Evolutionary conservation across 1,140 invertebrate genomes (phyloP), one percentile per base, ranked within the genome.

Genomic region (Zaprionus nigranus): DNA sequence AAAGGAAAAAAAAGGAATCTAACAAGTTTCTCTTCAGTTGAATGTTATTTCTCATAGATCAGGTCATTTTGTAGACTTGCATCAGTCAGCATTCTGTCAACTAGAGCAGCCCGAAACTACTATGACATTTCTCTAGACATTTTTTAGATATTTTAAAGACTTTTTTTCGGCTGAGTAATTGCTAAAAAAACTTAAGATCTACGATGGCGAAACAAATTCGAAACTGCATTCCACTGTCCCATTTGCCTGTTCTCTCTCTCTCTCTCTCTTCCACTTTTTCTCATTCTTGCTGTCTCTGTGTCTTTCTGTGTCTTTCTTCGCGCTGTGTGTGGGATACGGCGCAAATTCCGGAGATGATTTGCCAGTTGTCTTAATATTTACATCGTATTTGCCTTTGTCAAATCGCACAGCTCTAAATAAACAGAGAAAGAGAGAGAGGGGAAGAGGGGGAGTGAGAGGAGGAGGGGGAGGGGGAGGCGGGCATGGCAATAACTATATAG

Each of bases 401-500:
- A 81, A 81, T 59, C 72, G 72, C 72, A 70, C 53, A 70, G 66
- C 54, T 71, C 67, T 64, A 63, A 71, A 71, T 71, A 53, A 38
- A 46, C 62, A n/a, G 13, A 36, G 17, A 17, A 11, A 75, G 28
- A 54, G 5, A 34, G 15, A 40, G 11, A n/a, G 24, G 28, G 26
- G 20, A 20, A 15, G 2, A 22, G 30, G 24, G 0, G 24, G 36
- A 58, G 54, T 5, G 30, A 11, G 20, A 26, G 15, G 6, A 5
- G 24, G 24, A 4, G 40, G 2, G 6, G 11, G 24, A 30, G 12
- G 30, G 26, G 46, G 34, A 6, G 5, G n/a, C 2, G 28, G 51
- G 49, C 22, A 43, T 53, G 57, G 62, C 79, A 69, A 81, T 81
- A 81, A 77, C 79, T 82, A 82, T 81, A 85, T 84, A 60, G 76